Conservation (phyloP, 2,888 invertebrate genomes). For the Elysia crispata region DNA sequence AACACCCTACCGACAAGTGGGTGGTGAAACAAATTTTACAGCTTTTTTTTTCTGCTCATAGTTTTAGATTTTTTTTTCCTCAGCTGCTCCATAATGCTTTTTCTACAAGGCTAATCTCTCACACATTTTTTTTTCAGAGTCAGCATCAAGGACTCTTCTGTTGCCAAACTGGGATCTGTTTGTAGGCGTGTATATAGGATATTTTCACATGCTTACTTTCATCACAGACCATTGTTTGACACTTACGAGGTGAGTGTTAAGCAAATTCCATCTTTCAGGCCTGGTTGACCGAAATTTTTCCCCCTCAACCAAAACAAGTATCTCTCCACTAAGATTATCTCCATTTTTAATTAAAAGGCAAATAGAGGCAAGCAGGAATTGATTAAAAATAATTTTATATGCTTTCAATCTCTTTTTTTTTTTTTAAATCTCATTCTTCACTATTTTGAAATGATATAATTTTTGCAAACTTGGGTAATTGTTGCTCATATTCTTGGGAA, state of each 20-base stretch:
- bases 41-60: conserved; percentile 11
- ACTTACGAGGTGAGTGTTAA: conserved; percentile 87
- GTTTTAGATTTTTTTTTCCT: neutral
- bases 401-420: no score
- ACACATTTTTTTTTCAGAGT: conserved; percentile 83
- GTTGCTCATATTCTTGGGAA: no score
- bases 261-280: neutral
- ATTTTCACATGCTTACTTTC: conserved; percentile 99
- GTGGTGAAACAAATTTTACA: neutral
- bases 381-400: no score
- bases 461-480: no score
- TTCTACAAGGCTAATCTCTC: neutral
- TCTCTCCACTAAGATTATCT: no score
- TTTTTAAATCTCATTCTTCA: no score
- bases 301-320: no score
- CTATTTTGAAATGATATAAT: no score
- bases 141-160: conserved; percentile 98
- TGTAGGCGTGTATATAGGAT: conserved; percentile 99
- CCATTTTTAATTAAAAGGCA: no score
- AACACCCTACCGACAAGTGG: no score
- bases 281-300: no score
- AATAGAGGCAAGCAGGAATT: no score
- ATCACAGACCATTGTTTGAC: conserved; percentile 97
- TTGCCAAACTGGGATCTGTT: conserved; percentile 98
- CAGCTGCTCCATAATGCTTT: neutral